These are phyloP conservation scores for Phoenicopterus ruber DNA, from an alignment of 2,113 vertebrate species.

Conservation along the genomic window DNA sequence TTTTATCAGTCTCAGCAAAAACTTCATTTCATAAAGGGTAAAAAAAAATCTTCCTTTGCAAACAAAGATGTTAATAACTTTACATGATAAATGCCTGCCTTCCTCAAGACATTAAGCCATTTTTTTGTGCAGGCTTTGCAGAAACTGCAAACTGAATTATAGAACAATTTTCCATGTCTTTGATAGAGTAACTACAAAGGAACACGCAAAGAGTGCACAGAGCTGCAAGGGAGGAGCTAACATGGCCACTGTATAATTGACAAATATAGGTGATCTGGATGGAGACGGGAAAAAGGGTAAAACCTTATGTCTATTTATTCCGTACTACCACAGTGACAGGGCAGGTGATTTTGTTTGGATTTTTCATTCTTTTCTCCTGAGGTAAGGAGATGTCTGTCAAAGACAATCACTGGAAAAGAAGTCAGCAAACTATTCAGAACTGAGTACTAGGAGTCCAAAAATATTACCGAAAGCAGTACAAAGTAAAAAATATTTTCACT, in stretches of 20 bases:
- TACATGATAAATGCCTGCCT: conserved; percentile 72
- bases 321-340: not conserved
- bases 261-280: not conserved
- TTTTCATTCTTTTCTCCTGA: not conserved
- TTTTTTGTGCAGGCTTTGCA: conserved; percentile 75
- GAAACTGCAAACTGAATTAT: conserved; percentile 79
- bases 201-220: not conserved
- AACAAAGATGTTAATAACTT: conserved; percentile 72
- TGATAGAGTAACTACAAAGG: conserved; percentile 74
- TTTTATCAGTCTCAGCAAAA: conserved; percentile 80
- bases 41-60: conserved; percentile 18
- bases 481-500: not conserved
- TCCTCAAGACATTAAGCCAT: conserved; percentile 74
- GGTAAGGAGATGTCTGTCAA: not conserved
- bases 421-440: not conserved
- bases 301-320: not conserved
- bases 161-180: conserved; percentile 76
- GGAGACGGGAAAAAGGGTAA: not conserved
- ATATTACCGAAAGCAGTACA: not conserved
- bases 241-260: not conserved
- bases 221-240: not conserved
- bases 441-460: not conserved
- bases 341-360: not conserved
- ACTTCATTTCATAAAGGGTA: conserved; percentile 70
- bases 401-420: not conserved